These are phyloP conservation scores for Eupithecia dodoneata DNA, from an alignment of 2,888 invertebrate species.

Conservation along the genomic window DNA sequence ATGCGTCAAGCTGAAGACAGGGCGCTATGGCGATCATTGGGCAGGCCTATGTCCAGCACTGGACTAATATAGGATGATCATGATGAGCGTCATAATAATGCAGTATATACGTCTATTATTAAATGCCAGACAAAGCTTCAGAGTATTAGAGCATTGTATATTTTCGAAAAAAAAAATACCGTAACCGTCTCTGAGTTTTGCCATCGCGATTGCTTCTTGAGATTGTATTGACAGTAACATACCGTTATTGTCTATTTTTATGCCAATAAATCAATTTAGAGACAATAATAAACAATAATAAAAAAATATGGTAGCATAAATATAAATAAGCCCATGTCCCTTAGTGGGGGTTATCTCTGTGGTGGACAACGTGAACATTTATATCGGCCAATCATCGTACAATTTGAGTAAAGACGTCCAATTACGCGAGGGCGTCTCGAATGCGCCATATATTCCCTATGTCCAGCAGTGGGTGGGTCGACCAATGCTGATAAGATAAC, in stretches of 20 bases:
- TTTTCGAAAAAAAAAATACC: neutral
- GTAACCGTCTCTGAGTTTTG: neutral
- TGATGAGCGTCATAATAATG: too few species aligned
- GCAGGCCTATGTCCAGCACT: too few species aligned
- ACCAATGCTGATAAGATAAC: neutral
- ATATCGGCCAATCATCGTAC: slow-evolving; percentile 70
- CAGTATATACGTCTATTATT: neutral
- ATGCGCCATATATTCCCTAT: slow-evolving; percentile 59
- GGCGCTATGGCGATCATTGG: too few species aligned
- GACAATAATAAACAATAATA: too few species aligned
- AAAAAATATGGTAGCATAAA: neutral
- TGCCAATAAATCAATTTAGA: neutral
- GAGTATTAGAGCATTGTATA: neutral
- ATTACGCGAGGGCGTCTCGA: slow-evolving; percentile 76
- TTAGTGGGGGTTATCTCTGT: too few species aligned
- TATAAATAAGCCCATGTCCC: too few species aligned
- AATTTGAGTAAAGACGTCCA: slow-evolving; percentile 77
- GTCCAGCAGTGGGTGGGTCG: too few species aligned
- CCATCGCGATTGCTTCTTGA: neutral
- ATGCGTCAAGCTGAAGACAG: too few species aligned
- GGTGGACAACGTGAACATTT: slow-evolving; percentile 42
- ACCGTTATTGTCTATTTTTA: too few species aligned
- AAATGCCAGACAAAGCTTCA: neutral
- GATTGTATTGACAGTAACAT: neutral
- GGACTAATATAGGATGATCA: too few species aligned